These are phyloP conservation scores for Auanema freiburgensis DNA, from an alignment of 2,888 invertebrate species.

Conservation along the genomic window DNA sequence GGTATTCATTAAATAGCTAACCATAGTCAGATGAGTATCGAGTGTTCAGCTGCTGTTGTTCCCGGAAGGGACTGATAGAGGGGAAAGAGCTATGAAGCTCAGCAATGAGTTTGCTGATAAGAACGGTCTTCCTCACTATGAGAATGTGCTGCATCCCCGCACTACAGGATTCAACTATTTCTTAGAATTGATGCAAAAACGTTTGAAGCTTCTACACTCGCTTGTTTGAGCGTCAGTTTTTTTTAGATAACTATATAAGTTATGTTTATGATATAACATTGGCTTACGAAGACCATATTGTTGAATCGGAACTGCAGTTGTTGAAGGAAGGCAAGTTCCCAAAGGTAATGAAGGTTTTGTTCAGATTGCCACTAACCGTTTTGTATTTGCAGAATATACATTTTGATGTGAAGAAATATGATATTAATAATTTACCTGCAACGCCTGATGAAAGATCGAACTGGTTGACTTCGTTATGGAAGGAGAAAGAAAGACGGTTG, in stretches of 20 bases:
- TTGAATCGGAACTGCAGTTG: constrained; percentile 78
- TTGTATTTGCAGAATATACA: constrained; percentile 31
- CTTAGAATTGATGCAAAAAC: constrained; percentile 68
- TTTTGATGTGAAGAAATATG: constrained; percentile 37
- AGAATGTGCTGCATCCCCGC: constrained; percentile 81
- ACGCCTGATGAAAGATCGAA: constrained; percentile 34
- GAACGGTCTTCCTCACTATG: constrained; percentile 70
- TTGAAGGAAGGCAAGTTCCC: constrained; percentile 75
- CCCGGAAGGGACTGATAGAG: constrained; percentile 88
- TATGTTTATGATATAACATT: constrained; percentile 84
- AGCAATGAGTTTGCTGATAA: constrained; percentile 76
- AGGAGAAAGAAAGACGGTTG: constrained; percentile 65
- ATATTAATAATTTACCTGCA: constrained; percentile 25
- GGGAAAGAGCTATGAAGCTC: constrained; percentile 73
- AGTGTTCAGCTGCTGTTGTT: constrained; percentile 75
- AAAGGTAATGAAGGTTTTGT: constrained; percentile 77
- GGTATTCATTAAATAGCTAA: constrained; percentile 43
- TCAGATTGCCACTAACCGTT: constrained; percentile 67
- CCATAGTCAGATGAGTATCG: neutral
- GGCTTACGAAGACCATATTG: constrained; percentile 74
- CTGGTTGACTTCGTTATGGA: constrained; percentile 66
- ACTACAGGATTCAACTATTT: constrained; percentile 76
- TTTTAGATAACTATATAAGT: constrained; percentile 72
- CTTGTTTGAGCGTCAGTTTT: neutral
- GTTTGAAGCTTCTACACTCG: constrained; percentile 56